Evolutionary conservation across 2,797 vertebrate species (phyloP).

Genomic region (Crypturellus tataupa): DNA sequence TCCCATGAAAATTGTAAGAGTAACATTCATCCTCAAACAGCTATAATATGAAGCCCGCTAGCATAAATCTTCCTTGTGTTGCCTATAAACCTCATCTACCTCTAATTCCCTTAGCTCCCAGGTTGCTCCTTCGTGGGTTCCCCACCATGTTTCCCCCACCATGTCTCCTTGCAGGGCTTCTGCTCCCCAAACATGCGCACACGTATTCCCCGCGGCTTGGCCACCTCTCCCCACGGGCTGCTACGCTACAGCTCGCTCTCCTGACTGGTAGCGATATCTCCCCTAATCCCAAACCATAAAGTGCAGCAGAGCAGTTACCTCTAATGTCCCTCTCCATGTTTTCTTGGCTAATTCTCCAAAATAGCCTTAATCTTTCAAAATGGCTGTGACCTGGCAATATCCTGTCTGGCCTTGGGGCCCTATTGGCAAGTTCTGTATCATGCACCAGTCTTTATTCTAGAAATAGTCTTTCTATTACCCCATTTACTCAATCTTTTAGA

Average conservation of each 20-base stretch:
- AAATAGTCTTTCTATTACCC: not conserved
- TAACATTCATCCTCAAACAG: constrained; percentile 18
- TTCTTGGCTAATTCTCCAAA: constrained; percentile 9
- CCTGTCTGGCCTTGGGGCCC: not conserved
- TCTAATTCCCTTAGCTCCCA: not conserved
- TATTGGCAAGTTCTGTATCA: accelerated
- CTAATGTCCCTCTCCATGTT: not conserved
- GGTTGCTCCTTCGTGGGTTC: not conserved
- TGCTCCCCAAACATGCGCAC: not conserved
- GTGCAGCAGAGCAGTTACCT: not conserved
- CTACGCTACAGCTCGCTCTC: not conserved
- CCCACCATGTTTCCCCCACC: not conserved
- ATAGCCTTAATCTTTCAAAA: not conserved
- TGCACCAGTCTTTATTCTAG: not conserved
- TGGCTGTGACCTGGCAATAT: not conserved
- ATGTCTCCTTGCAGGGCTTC: not conserved
- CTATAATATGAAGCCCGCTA: not conserved
- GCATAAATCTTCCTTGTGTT: not conserved
- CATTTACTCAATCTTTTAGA: not conserved
- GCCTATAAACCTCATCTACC: constrained; percentile 1
- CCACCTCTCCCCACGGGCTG: not conserved
- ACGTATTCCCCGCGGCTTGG: accelerated
- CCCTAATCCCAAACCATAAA: not conserved
- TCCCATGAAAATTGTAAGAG: constrained; percentile 1
- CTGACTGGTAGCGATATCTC: not conserved